Conservation (phyloP, 2,888 invertebrate genomes). For the Agonopterix heracliana region DNA sequence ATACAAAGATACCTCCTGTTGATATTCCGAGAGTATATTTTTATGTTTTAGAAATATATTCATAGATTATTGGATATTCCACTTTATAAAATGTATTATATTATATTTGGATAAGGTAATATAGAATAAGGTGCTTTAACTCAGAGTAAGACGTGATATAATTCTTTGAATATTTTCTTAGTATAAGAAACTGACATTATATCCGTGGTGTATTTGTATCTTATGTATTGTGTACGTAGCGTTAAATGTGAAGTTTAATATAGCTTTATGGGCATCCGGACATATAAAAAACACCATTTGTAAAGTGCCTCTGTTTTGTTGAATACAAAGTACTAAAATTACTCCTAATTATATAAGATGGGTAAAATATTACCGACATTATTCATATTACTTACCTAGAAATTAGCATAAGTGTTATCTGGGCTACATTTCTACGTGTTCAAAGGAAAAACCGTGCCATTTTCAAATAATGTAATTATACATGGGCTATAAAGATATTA, state of each 20-base stretch:
- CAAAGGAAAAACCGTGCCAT: neutral
- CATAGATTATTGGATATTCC: slow-evolving; percentile 46
- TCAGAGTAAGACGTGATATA: slow-evolving; percentile 65
- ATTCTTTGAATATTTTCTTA: slow-evolving; percentile 34
- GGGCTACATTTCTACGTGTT: slow-evolving; percentile 8
- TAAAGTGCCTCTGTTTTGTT: slow-evolving; percentile 26
- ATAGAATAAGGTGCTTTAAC: slow-evolving; percentile 68
- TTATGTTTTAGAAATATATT: slow-evolving; percentile 56
- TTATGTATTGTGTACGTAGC: slow-evolving; percentile 4
- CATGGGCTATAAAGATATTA: neutral
- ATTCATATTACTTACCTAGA: slow-evolving; percentile 1
- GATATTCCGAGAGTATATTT: slow-evolving; percentile 61
- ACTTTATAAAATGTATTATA: slow-evolving; percentile 47
- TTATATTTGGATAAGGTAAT: slow-evolving; percentile 36
- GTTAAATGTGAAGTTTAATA: neutral
- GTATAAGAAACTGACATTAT: slow-evolving; percentile 25
- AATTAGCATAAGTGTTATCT: slow-evolving; percentile 8
- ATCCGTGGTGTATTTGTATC: neutral
- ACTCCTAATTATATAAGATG: slow-evolving; percentile 19
- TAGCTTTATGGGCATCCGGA: slow-evolving; percentile 18
- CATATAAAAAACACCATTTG: slow-evolving; percentile 19
- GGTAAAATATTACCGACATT: neutral
- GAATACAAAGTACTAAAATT: slow-evolving; percentile 18
- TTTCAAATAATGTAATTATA: neutral
- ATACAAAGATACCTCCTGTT: slow-evolving; percentile 61